Percentiles rank a stretch among this genome's conserved stretches.
Conservation (phyloP, 2,797 vertebrate genomes). For the Poeciliopsis infans region DNA sequence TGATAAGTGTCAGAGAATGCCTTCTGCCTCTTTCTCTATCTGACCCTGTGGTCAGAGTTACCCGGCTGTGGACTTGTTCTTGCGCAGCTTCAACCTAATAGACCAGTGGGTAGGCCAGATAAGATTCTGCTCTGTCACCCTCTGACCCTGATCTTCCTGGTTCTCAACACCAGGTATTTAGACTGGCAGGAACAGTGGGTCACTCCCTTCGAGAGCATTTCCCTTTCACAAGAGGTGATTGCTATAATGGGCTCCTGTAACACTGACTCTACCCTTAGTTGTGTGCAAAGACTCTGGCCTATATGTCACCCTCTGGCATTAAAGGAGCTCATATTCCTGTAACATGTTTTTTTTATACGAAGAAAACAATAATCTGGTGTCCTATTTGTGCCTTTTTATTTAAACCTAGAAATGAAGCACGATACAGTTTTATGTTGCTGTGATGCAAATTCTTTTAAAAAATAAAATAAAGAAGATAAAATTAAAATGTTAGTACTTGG, state of each 20-base stretch:
- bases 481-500: background rate
- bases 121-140: conserved; percentile 76
- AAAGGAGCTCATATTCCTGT: background rate
- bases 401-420: background rate
- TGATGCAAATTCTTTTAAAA: conserved; percentile 1
- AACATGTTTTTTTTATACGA: background rate
- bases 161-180: conserved; percentile 80
- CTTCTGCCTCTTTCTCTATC: conserved; percentile 58
- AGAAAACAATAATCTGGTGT: background rate
- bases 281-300: conserved; percentile 24
- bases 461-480: background rate
- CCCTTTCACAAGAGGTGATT: conserved; percentile 67
- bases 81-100: conserved; percentile 52
- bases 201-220: conserved; percentile 75
- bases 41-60: conserved; percentile 43
- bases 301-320: background rate
- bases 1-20: conserved; percentile 78
- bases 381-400: background rate
- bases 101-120: conserved; percentile 66
- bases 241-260: conserved; percentile 59
- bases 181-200: conserved; percentile 70
- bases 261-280: conserved; percentile 18
- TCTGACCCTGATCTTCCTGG: conserved; percentile 71
- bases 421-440: background rate
- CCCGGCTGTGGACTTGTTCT: conserved; percentile 51